These are phyloP conservation scores for Arctopsyche grandis DNA, from an alignment of 1,140 invertebrate species.

Conservation along the genomic window DNA sequence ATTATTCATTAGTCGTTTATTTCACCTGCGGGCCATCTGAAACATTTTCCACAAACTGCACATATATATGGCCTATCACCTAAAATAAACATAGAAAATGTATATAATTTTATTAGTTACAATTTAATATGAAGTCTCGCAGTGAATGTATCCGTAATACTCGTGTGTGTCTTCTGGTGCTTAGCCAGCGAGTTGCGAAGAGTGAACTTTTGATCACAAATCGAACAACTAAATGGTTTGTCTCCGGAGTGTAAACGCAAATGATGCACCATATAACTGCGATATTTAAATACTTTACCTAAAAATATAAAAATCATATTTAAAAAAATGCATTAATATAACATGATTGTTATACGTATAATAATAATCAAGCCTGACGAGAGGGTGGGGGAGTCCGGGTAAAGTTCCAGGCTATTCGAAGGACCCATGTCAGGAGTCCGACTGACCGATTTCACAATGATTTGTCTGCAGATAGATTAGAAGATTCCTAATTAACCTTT, in stretches of 20 bases:
- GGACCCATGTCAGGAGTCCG: too few relatives aligned
- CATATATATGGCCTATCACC: constrained; percentile 50
- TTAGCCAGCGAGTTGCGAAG: constrained; percentile 42
- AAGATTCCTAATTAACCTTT: too few relatives aligned
- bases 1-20: not conserved
- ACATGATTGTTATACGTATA: not conserved
- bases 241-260: constrained; percentile 49
- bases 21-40: constrained; percentile 49
- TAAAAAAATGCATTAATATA: constrained; percentile 26
- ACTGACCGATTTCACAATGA: too few relatives aligned
- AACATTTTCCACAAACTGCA: constrained; percentile 51
- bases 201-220: constrained; percentile 50
- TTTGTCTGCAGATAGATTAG: too few relatives aligned
- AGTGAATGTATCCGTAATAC: constrained; percentile 11
- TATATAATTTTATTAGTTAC: not conserved
- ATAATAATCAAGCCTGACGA: too few relatives aligned
- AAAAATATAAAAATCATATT: constrained; percentile 18
- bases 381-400: too few relatives aligned
- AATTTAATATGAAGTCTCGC: not conserved
- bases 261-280: constrained; percentile 51
- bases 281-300: constrained; percentile 53
- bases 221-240: constrained; percentile 47
- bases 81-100: constrained; percentile 30
- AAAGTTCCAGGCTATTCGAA: too few relatives aligned
- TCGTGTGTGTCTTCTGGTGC: constrained; percentile 48